These are phyloP conservation scores for Eonycteris spelaea DNA, from an alignment of 2,113 vertebrate species.

Conservation along the genomic window DNA sequence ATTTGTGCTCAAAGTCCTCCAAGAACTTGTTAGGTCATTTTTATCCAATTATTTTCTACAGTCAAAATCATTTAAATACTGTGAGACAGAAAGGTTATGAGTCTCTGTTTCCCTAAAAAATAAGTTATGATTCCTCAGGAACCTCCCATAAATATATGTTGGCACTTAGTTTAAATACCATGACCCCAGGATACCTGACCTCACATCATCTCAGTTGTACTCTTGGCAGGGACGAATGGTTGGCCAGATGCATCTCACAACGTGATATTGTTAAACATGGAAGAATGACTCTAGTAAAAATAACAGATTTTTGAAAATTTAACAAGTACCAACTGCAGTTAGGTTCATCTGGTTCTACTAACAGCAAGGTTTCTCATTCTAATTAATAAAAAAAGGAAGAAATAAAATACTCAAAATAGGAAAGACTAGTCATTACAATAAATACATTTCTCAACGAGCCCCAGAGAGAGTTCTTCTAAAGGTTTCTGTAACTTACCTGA, in stretches of 20 bases:
- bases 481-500: background rate
- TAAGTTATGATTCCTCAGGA: background rate
- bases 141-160: background rate
- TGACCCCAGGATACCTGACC: background rate
- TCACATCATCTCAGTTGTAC: background rate
- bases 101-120: background rate
- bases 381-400: background rate
- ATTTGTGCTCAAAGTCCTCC: background rate
- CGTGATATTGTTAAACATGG: conserved; percentile 2
- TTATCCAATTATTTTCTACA: conserved; percentile 26
- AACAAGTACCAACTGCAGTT: background rate
- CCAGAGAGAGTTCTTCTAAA: background rate
- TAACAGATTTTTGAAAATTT: conserved; percentile 39
- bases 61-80: conserved; percentile 35
- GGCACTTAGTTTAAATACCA: background rate
- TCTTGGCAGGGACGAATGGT: background rate
- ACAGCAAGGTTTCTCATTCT: conserved; percentile 23
- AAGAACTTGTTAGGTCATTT: conserved; percentile 50
- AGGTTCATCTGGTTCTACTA: conserved; percentile 13
- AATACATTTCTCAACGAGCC: background rate
- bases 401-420: background rate
- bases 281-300: conserved; percentile 27
- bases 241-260: conserved; percentile 41
- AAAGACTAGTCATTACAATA: background rate
- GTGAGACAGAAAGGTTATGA: background rate